Base-by-base conservation (phyloP, 1,140 invertebrate genomes). In the Varroa destructor region DNA sequence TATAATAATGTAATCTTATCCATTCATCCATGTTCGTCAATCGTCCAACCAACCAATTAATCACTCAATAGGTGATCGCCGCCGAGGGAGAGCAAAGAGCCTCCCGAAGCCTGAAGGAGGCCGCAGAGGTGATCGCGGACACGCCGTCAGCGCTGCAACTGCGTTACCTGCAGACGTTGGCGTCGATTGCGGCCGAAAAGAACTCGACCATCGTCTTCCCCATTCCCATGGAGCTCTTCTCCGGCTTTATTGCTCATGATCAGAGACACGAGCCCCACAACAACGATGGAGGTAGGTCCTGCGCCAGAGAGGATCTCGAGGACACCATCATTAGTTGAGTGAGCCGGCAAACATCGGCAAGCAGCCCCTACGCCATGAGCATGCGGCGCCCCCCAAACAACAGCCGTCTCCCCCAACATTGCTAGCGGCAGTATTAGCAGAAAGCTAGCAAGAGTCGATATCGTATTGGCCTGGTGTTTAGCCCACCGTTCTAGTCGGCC, bases 111-210 rank as follows among this genome's bases (percentile, higher is more conserved):
- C 73, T 81, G 75, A 77, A 78, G 51, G 77, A 80, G 56, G 79
- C 80, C 6, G 76, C 80, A 1, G 74, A 77, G 37, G 75, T 79
- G 6, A 75, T 80, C 43, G 73, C 76, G 2, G 86, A 89, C 72
- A 89, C 87, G 73, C 90, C 90, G n/a, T 88, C 88, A 6, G 91
- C 91, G 1, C 80, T 94, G 57, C 91, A 94, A 81, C 84, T 91
- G 10, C 77, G 83, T 54, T 84, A 82, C 74, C 76, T 84, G 56
- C 82, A 84, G 75, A 83, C 82, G 42, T 76, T 85, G 14, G 79
- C 77, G 71, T 76, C 78, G n/a, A 83, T 85, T 67, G 78, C 81
- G 14, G 78, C 79, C 0, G 80, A 82, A 76, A 82, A 82, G 72
- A 84, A 84, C 74, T 82, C 82, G 37, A 84, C 83, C 42, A 82